Evolutionary conservation across 2,888 invertebrate genomes (phyloP), one percentile per base, ranked within the genome.

Genomic region (Pheosia tremula): DNA sequence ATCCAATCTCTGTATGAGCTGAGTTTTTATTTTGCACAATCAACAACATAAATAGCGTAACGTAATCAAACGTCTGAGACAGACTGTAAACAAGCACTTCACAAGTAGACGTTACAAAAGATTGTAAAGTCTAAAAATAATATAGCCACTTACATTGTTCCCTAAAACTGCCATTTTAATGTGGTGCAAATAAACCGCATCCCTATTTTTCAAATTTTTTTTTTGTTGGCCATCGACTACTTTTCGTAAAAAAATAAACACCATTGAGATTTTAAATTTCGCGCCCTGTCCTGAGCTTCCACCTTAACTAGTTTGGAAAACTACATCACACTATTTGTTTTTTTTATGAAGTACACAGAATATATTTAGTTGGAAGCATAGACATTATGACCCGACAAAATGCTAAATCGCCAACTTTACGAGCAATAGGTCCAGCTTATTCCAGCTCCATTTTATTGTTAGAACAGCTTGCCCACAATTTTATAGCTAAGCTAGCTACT

Each of bases 21-120:
- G 37, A 53, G 8, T 55, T 55, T 55, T 55, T n/a, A 55, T 55
- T 39, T 55, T 13, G 55, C 39, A 55, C 39, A 55, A 55, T 55
- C 39, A 55, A n/a, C 55, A 55, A 39, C 37, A 39, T 39, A 55
- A 55, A 55, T 55, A 39, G 55, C n/a, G 9, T 13, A 11, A 39
- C 13, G 8, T 39, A 55, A 55, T 55, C 55, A 55, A 55, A 55
- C 39, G 39, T 39, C 13, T 55, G 39, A 39, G 39, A 55, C 38
- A n/a, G 11, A 8, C 5, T 5, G 55, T 55, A 39, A 39, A 55
- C n/a, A 54, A 36, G 4, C 55, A 55, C 6, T 39, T 55, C 10
- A 38, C 39, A 13, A 13, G 39, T n/a, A 38, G 39, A 54, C 5
- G 38, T 54, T 54, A 38, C n/a, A 37, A 53, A 53, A 53, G 13